phyloP scores from a whole-genome alignment of 2,113 vertebrate species.

The Hippocampus guttulatus region DNA sequence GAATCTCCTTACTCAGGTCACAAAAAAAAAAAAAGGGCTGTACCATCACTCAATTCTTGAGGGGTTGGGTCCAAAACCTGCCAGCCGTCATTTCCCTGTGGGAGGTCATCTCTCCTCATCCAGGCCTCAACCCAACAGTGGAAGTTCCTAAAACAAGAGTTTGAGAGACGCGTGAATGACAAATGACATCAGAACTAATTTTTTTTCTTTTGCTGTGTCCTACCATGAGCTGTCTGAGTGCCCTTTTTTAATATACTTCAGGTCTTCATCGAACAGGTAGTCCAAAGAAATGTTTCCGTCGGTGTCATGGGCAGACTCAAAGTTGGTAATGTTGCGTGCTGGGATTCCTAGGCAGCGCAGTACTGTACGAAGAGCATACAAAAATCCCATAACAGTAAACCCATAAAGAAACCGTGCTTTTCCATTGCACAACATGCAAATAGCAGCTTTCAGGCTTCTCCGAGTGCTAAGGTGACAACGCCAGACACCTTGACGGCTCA shows the following conservation, averaged over 20 bases:
- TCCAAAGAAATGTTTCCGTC: conserved; percentile 73
- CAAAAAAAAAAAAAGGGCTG: too few species aligned
- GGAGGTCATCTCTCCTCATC: conserved; percentile 83
- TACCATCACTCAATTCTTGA: conserved; percentile 90
- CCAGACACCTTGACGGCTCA: conserved; percentile 27
- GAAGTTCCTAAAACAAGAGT: conserved; percentile 80
- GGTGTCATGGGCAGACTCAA: conserved; percentile 79
- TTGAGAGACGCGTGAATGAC: neutral
- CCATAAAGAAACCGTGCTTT: too few species aligned
- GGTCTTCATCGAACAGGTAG: conserved; percentile 61
- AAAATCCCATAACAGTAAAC: neutral
- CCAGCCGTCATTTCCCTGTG: conserved; percentile 81
- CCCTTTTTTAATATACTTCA: conserved; percentile 56
- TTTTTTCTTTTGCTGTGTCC: conserved; percentile 13
- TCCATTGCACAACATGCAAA: too few species aligned
- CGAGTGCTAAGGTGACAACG: too few species aligned
- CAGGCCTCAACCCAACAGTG: conserved; percentile 95
- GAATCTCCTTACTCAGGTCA: neutral
- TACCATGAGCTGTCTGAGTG: conserved; percentile 78
- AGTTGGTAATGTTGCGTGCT: conserved; percentile 83
- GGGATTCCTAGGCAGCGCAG: conserved; percentile 87
- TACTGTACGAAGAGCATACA: conserved; percentile 60
- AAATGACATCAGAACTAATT: neutral
- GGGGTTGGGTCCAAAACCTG: conserved; percentile 91
- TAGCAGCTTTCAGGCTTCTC: too few species aligned